Evolutionary conservation across 2,888 invertebrate genomes (phyloP), one percentile per base, ranked within the genome.

Genomic region (Glaucopsyche alexis): DNA sequence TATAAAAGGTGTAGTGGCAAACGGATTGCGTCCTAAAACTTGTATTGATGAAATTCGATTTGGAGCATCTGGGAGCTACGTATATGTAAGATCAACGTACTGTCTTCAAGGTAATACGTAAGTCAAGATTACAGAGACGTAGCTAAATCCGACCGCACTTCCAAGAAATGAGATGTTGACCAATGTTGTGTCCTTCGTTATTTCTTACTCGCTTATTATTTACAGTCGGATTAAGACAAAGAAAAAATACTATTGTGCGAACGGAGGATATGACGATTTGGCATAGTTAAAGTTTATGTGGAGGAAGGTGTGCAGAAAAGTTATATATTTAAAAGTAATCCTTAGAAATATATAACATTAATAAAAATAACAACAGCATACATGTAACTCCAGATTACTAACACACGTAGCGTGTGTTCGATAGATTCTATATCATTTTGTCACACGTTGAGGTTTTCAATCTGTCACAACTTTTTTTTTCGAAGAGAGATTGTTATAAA

Each of bases 71-170:
- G 19, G 29, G 69, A 29, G 19, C 45, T 47, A 14, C 69, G 69
- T 69, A 29, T 69, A 29, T 69, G 69, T 69, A 69, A 49, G 69
- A 49, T 69, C 69, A 69, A 69, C 47, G 69, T 49, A 69, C 69
- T 69, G 69, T 69, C 49, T 69, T 69, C 49, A 69, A 69, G 69
- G 69, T 69, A 69, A 69, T 13, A 45, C 66, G 66, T 69, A 47
- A 19, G 49, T 47, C 69, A 69, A 69, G 69, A 69, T 47, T 69
- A 69, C 45, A 69, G 49, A 29, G 19, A 11, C 29, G 29, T 49
- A 14, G 69, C 69, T 69, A 49, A 69, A 47, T 69, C 49, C 69
- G 29, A 69, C 47, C 49, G 69, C 69, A 49, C 69, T 69, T 49
- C 69, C 69, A 47, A 69, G 69, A 69, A 69, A 69, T 29, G 29